Conservation (phyloP, 2,113 vertebrate genomes). For the Ceyx cyanopectus region DNA sequence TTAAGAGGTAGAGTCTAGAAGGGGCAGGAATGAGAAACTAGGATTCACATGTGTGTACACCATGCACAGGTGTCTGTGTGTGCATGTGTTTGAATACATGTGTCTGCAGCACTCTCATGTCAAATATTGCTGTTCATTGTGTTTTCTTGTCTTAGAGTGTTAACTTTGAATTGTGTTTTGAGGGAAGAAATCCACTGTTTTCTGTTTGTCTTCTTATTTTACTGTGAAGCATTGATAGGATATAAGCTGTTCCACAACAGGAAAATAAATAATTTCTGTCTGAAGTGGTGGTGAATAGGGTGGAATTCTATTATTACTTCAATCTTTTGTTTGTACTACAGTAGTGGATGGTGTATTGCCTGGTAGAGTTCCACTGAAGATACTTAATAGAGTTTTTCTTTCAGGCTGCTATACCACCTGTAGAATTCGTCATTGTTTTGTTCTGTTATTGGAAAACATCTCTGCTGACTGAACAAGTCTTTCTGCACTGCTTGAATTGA, state of each 20-base stretch:
- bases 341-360: background rate
- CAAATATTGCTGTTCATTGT: background rate
- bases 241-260: background rate
- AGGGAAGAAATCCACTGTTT: background rate
- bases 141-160: background rate
- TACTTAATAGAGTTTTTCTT: background rate
- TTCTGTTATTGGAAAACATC: background rate
- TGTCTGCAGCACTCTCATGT: background rate
- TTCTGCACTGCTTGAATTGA: background rate
- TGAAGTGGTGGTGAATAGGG: background rate
- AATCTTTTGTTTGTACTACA: background rate
- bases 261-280: background rate
- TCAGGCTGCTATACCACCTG: background rate
- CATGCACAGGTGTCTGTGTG: too few species aligned
- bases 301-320: background rate
- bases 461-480: background rate
- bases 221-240: background rate
- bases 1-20: background rate
- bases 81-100: accelerated
- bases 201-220: background rate
- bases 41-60: background rate
- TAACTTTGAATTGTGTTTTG: conserved; percentile 4
- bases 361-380: background rate
- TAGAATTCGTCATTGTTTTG: background rate
- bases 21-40: background rate